Conservation (phyloP, 2,797 vertebrate genomes). For the Tolypeutes matacus region DNA sequence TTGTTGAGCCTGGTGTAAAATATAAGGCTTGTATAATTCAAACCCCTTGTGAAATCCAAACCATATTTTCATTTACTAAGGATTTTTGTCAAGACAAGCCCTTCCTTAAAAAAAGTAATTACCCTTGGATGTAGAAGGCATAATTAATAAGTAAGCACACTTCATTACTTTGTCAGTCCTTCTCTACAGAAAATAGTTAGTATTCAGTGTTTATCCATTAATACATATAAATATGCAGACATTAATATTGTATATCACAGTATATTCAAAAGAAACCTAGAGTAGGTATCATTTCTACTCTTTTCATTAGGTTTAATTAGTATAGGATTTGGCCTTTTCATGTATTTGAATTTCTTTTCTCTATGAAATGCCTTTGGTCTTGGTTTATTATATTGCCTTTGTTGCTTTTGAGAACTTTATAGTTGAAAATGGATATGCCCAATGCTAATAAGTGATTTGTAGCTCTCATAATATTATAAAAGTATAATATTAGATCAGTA, state of each 20-base stretch:
- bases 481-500: neutral
- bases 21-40: conserved; percentile 40
- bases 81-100: conserved; percentile 34
- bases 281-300: neutral
- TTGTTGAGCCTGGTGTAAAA: conserved; percentile 8
- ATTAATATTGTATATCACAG: neutral
- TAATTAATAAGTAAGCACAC: conserved; percentile 26
- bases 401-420: conserved; percentile 25
- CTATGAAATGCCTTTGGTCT: conserved; percentile 1
- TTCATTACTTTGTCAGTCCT: conserved; percentile 44
- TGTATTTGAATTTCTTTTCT: conserved; percentile 41
- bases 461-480: neutral
- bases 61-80: conserved; percentile 43
- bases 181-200: neutral
- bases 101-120: conserved; percentile 41
- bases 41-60: conserved; percentile 51
- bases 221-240: neutral
- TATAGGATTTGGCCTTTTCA: conserved; percentile 13
- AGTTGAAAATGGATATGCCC: neutral
- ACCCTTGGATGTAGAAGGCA: conserved; percentile 4
- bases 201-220: conserved; percentile 21
- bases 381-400: neutral
- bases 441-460: neutral
- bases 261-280: neutral
- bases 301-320: conserved; percentile 42